Conservation (phyloP, 2,113 vertebrate genomes). For the Paraplagusia blochii region DNA sequence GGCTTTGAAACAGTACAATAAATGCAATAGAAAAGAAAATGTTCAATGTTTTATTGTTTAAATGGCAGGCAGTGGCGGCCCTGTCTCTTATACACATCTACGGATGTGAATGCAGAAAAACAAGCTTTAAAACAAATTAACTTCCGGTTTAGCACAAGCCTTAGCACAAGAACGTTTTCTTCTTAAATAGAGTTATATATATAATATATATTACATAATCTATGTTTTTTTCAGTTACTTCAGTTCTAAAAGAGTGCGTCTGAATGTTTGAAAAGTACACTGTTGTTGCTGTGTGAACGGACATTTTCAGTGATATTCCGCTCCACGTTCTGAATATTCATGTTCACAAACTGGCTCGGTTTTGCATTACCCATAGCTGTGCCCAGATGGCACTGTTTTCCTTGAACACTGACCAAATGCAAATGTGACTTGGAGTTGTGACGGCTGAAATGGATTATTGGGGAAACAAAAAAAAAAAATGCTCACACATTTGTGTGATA, state of each 20-base stretch:
- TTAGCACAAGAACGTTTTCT: too few relatives aligned
- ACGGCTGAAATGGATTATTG: slow-evolving; percentile 28
- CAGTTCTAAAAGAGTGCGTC: neutral
- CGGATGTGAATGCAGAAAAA: too few relatives aligned
- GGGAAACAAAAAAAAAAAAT: slow-evolving; percentile 6
- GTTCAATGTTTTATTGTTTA: too few relatives aligned
- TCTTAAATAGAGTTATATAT: neutral
- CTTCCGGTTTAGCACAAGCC: too few relatives aligned
- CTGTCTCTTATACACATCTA: too few relatives aligned
- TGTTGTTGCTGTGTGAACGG: neutral
- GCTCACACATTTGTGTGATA: slow-evolving; percentile 7
- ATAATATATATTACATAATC: neutral
- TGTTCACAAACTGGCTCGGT: slow-evolving; percentile 3
- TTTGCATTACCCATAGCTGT: slow-evolving; percentile 54
- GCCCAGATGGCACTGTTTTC: slow-evolving; percentile 75
- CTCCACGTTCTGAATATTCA: slow-evolving; percentile 30
- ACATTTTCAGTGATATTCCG: neutral
- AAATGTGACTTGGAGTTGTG: slow-evolving; percentile 29
- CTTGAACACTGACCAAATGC: slow-evolving; percentile 37
- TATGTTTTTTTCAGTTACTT: neutral
- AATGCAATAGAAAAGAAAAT: too few relatives aligned
- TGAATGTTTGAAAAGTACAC: neutral
- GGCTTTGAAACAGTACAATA: too few relatives aligned
- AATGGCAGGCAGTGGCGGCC: too few relatives aligned
- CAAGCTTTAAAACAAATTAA: too few relatives aligned